These are phyloP conservation scores for Anastrepha obliqua DNA, from an alignment of 1,140 invertebrate genomes.

Conservation along the genomic window DNA sequence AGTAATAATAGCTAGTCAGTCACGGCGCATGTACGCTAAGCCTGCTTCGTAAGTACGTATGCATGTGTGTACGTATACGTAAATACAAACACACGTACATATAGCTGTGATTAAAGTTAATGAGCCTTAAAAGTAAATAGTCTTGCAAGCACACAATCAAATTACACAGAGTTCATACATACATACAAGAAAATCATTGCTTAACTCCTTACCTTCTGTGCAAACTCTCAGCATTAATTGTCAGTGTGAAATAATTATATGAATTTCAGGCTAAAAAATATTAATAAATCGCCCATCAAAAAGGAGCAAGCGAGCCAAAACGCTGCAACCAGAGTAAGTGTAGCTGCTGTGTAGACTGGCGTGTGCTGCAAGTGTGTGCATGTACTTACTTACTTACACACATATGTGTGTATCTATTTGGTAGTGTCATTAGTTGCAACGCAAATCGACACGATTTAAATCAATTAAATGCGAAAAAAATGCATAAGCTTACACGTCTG, in stretches of 20 bases:
- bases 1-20: background rate
- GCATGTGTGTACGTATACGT: background rate
- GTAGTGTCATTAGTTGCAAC: conserved; percentile 41
- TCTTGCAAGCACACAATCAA: background rate
- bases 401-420: background rate
- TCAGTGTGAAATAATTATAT: conserved; percentile 15
- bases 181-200: background rate
- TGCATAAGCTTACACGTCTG: background rate
- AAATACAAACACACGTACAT: background rate
- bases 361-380: background rate
- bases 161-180: background rate
- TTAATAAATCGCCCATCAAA: background rate
- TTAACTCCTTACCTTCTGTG: background rate
- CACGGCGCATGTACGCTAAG: background rate
- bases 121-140: background rate
- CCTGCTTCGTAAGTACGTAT: background rate
- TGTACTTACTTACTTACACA: background rate
- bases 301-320: background rate
- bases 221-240: background rate
- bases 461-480: conserved; percentile 53
- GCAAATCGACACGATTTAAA: conserved; percentile 54
- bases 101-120: conserved; percentile 38
- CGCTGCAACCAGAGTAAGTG: no score
- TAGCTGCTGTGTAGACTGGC: background rate
- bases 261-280: background rate